Evolutionary conservation across 2,797 vertebrate genomes (phyloP), one percentile per base, ranked within the genome.

Genomic region (Sparidentex hasta): DNA sequence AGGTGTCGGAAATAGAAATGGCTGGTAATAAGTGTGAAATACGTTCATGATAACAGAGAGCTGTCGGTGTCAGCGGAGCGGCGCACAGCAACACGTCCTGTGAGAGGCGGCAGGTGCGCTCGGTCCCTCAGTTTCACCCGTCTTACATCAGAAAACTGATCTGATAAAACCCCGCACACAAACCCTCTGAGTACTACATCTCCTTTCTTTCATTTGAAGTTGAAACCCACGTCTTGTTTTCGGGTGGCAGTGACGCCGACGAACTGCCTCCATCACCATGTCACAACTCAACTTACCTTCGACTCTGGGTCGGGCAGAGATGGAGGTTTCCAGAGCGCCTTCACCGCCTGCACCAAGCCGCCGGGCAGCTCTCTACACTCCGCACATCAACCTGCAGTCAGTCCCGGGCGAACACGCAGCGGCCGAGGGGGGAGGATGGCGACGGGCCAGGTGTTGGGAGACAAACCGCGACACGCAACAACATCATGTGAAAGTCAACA

Each of bases 211-310:
- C 1, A 21, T 18, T 74, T 46, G 5, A 4, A 14, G 21, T 62
- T 12, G 17, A 43, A 29, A 23, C 2, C 0, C 12, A 5, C 17
- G 7, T 9, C 1, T 17, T 29, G 3, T 4, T 0, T 17, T 8
- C 7, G 33, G 54, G 57, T 66, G 7, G 47, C 6, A 20, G 43
- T 46, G 25, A 55, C 44, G 33, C 54, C 1, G 20, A 56, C 12
- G 54, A 84, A 72, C 63, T 73, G 71, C 73, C 18, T 76, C 23
- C 74, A 51, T 83, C 71, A 52, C 18, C 27, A 69, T 59, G 58
- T 11, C 44, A 71, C 6, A 33, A 87, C 71, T 83, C 62, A 89
- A 94, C 90, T 94, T 88, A 94, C 94, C 93, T 70, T 70, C 20
- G 81, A 74, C 71, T 82, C 78, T 73, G 58, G 59, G 59, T 74